Evolutionary conservation across 2,888 invertebrate species (phyloP).

Genomic region (Erynnis tages): DNA sequence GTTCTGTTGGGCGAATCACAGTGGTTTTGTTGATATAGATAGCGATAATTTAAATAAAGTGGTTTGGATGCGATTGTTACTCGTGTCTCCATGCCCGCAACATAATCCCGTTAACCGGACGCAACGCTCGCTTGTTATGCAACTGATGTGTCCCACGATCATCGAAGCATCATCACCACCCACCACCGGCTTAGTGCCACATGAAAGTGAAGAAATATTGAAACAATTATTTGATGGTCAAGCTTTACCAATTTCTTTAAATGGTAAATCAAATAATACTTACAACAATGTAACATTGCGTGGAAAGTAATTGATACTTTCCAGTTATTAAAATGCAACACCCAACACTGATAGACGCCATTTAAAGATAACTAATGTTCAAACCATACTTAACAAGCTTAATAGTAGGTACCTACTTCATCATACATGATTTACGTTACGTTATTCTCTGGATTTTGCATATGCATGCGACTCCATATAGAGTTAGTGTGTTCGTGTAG

Average conservation of each 20-base stretch:
- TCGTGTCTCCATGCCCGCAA: conserved; percentile 43
- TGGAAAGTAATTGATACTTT: conserved; percentile 10
- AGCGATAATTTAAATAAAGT: conserved; percentile 38
- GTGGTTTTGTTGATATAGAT: conserved; percentile 47
- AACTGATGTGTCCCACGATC: conserved; percentile 60
- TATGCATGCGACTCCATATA: too few species aligned
- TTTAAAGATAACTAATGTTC: background rate
- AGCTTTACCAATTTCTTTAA: too few species aligned
- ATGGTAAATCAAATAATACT: too few species aligned
- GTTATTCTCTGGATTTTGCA: too few species aligned
- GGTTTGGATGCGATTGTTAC: conserved; percentile 40
- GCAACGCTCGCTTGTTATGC: conserved; percentile 69
- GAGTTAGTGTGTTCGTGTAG: too few species aligned
- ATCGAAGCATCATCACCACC: too few species aligned
- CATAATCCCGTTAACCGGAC: conserved; percentile 71
- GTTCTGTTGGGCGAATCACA: conserved; percentile 50
- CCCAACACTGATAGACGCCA: conserved; percentile 11
- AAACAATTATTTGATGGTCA: too few species aligned
- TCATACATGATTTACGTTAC: too few species aligned
- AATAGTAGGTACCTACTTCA: too few species aligned
- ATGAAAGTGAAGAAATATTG: too few species aligned
- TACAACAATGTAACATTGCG: background rate
- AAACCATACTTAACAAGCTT: too few species aligned
- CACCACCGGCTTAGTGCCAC: background rate
- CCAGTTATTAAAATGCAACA: conserved; percentile 9